Evolutionary conservation across 2,888 invertebrate species (phyloP), one percentile per base, ranked within the genome.

Genomic region (Alviniconcha strummeri): DNA sequence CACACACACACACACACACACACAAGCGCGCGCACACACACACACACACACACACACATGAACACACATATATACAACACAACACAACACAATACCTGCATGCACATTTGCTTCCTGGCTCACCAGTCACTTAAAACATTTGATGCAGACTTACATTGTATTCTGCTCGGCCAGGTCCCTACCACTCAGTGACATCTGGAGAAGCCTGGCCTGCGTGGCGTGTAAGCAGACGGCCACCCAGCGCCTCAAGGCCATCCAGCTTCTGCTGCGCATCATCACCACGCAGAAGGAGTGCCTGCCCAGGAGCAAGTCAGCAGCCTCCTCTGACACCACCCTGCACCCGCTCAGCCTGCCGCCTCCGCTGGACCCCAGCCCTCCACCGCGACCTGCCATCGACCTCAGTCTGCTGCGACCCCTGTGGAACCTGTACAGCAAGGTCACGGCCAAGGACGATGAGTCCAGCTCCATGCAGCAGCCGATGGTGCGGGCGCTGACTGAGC

Each of bases 151-250:
- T 36, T 36, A 3, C 36, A 3, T 36, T 36, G 0, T 36, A 36
- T 36, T 36, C 36, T 36, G 36, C 36, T 36, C 52, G 15, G 15
- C 15, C 85, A 92, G 92, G 80, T 86, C 86, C 60, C 87, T 93
- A 19, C 92, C 92, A 0, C 81, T 92, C 54, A 89, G 89, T 72
- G 90, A 91, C 17, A 84, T 93, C 77, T 93, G 93, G 93, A 85
- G 86, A 7, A 91, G 91, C 76, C 88, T 93, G 72, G 90, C 93
- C 9, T 91, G 89, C 86, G 92, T 93, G 55, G 91, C 92, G 36
- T 92, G 91, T 81, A 92, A 92, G 83, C 92, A 93, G 87, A 92
- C 92, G 0, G 91, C 91, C 13, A 87, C 89, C 57, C 91, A 92
- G 87, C 87, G 93, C 71, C 89, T 93, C 55, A 92, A 92, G 84